phyloP scores from a whole-genome alignment of 2,888 invertebrate genomes.

The Tipula confusa region DNA sequence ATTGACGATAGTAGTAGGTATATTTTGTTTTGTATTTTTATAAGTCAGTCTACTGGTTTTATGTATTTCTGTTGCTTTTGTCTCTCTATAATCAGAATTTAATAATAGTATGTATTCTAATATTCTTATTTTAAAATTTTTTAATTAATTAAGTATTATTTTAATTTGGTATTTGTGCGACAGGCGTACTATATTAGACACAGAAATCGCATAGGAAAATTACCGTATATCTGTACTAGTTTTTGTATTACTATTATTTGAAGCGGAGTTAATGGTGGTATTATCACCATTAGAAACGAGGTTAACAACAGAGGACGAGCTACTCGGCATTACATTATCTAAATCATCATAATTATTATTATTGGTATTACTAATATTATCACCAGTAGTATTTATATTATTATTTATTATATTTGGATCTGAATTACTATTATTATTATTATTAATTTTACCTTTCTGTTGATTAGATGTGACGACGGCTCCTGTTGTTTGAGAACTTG shows the following conservation, averaged over 20 bases:
- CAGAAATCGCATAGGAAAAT: neutral
- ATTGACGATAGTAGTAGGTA: neutral
- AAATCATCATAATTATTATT: neutral
- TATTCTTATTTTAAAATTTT: neutral
- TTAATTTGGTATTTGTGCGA: neutral
- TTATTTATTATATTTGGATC: neutral
- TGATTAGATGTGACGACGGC: constrained; percentile 10
- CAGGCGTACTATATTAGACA: neutral
- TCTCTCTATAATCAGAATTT: too few relatives aligned
- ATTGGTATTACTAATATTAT: constrained; percentile 13
- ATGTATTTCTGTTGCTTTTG: neutral
- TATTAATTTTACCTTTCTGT: constrained; percentile 29
- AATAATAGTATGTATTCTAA: too few relatives aligned
- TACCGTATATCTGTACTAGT: neutral
- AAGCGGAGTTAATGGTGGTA: neutral
- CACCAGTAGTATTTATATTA: constrained; percentile 13
- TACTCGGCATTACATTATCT: neutral
- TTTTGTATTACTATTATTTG: neutral
- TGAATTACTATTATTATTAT: constrained; percentile 16
- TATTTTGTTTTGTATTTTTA: neutral
- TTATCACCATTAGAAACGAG: neutral
- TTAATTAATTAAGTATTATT: neutral
- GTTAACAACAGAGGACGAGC: neutral
- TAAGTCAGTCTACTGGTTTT: neutral
- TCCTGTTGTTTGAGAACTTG: constrained; percentile 27